phyloP scores from a whole-genome alignment of 2,113 vertebrate genomes.

The Campylomormyrus numenius region DNA sequence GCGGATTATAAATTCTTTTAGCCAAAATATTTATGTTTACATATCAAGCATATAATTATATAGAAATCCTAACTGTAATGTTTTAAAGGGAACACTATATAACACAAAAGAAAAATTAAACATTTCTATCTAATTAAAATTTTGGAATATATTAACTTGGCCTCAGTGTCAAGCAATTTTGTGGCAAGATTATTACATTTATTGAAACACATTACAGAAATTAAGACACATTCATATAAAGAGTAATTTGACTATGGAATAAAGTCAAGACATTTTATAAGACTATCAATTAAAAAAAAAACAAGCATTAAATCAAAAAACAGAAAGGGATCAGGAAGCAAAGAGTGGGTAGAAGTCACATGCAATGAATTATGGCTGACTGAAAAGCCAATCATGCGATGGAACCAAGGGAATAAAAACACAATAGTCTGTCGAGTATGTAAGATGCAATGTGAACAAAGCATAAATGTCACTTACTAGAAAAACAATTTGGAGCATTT shows the following conservation, averaged over 20 bases:
- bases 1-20: not conserved
- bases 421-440: not conserved
- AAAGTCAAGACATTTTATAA: not conserved
- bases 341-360: not conserved
- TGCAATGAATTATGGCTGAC: not conserved
- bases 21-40: not conserved
- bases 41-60: not conserved
- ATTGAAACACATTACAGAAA: constrained; percentile 17
- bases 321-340: not conserved
- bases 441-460: not conserved
- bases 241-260: not conserved
- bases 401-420: not conserved
- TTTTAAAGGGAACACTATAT: not conserved
- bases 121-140: not conserved
- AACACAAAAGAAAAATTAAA: not conserved
- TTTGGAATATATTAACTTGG: not conserved
- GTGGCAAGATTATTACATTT: constrained; percentile 18
- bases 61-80: not conserved
- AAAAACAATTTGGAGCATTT: not conserved
- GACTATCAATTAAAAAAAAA: not conserved
- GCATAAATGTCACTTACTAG: not conserved
- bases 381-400: not conserved
- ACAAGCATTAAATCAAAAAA: not conserved
- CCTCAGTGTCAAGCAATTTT: constrained; percentile 24
- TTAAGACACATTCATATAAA: not conserved